Conservation (phyloP, 2,888 invertebrate genomes). For the Cancer borealis region DNA sequence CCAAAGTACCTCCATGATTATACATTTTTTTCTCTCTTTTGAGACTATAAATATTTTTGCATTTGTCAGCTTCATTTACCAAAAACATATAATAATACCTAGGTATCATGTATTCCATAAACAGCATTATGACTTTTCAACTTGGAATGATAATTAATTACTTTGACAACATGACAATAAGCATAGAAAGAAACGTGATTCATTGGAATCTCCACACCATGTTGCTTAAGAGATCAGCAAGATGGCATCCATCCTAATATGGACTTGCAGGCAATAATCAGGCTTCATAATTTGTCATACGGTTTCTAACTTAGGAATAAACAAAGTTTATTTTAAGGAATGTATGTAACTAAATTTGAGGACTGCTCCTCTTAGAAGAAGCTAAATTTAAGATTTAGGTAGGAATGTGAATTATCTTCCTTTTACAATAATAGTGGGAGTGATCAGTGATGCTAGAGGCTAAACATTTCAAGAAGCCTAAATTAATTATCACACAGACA, state of each 20-base stretch:
- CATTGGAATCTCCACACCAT: not conserved
- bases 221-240: not conserved
- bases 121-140: not conserved
- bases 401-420: not conserved
- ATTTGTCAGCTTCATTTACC: not conserved
- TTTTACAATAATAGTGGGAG: not conserved
- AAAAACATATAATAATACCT: not conserved
- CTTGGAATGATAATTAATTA: not conserved
- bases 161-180: not conserved
- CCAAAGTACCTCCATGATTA: not conserved
- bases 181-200: not conserved
- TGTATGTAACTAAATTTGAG: too few species aligned
- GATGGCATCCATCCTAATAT: too few species aligned
- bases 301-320: too few species aligned
- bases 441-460: not conserved
- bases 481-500: not conserved
- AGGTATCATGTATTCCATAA: not conserved
- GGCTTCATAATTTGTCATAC: too few species aligned
- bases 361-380: too few species aligned
- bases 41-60: not conserved
- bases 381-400: too few species aligned
- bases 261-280: too few species aligned
- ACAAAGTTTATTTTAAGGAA: too few species aligned
- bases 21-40: too few species aligned
- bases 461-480: not conserved